These are phyloP conservation scores for Meandrina meandrites DNA, from an alignment of 92 coral and sea anemone genomes.

Conservation along the genomic window DNA sequence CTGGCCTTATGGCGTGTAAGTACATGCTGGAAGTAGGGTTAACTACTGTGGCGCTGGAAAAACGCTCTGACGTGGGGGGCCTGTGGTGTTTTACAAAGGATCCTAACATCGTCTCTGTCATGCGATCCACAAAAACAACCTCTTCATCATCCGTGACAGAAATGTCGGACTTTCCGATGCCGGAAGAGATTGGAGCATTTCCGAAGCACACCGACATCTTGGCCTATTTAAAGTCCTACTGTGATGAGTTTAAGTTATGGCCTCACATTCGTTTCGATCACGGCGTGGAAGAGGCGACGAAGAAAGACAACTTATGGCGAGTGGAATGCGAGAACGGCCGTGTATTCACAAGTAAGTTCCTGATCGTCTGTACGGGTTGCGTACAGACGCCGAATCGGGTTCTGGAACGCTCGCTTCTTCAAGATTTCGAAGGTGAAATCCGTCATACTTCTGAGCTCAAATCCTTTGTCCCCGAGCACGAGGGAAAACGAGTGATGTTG, in stretches of 20 bases:
- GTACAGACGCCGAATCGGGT: slow-evolving; percentile 64
- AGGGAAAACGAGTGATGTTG: slow-evolving; percentile 66
- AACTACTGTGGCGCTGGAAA: slow-evolving; percentile 71
- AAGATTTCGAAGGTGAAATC: slow-evolving; percentile 66
- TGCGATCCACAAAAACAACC: slow-evolving; percentile 64
- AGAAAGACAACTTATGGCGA: slow-evolving; percentile 60
- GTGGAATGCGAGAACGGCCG: slow-evolving; percentile 62
- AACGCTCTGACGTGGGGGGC: slow-evolving; percentile 77
- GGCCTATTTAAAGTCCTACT: slow-evolving; percentile 69
- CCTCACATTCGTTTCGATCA: slow-evolving; percentile 63
- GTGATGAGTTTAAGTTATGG: slow-evolving; percentile 63
- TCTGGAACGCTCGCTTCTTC: slow-evolving; percentile 57
- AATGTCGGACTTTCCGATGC: slow-evolving; percentile 81
- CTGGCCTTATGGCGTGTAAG: slow-evolving; percentile 78
- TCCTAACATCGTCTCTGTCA: slow-evolving; percentile 73
- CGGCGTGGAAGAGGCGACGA: slow-evolving; percentile 56
- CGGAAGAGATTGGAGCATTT: slow-evolving; percentile 77
- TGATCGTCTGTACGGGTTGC: slow-evolving; percentile 68
- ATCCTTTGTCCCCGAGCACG: slow-evolving; percentile 62
- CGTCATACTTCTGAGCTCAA: slow-evolving; percentile 66
- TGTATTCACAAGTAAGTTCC: slow-evolving; percentile 47
- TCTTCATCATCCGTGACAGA: slow-evolving; percentile 72
- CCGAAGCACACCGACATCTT: slow-evolving; percentile 71
- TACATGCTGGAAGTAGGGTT: slow-evolving; percentile 69
- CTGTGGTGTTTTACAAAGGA: slow-evolving; percentile 80